Base-by-base conservation (phyloP, 2,113 vertebrate species). In the Polypterus senegalus region DNA sequence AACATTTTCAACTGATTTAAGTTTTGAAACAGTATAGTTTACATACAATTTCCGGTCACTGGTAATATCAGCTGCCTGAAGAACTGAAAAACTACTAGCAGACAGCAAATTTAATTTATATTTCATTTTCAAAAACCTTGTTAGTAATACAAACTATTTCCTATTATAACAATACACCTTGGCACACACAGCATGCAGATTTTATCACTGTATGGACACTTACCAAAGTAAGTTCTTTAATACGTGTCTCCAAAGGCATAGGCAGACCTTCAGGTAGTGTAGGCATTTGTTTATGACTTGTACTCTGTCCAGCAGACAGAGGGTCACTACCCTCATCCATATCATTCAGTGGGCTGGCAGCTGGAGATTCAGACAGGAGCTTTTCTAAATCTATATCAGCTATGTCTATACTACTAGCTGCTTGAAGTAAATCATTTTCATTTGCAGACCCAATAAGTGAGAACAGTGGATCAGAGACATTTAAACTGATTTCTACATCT, bases 221-320 rank as follows among this genome's bases (percentile, higher is more conserved):
- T 78, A 97, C 96, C 91, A 74, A 79, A 66, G 81, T 74, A 62
- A 95, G 81, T 8, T 87, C 90, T 59, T 83, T 83, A 61, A 96
- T 81, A 8, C 79, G 80, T 56, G 83, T 87, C 69, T 91, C 90
- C 70, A 94, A 71, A 1, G 74, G 67, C 3, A 76, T 64, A 0
- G 92, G 87, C 47, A 94, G 78, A 11, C 90, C 91, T 3, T 94
- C 92, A 0, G 90, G 92, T 46, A 92, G 76, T 2, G 75, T 75
- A 0, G 75, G 81, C 0, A 80, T 79, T n/a, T 81, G 86, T 69
- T 74, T 87, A 67, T 84, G 74, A 3, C 81, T 81, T 60, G 80
- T 82, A 46, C 85, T 81, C 64, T 69, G n/a, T 62, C 65, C 74
- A 4, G 10, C n/a, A 1, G 74, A 68, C 8, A 48, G 57, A 59